phyloP scores from a whole-genome alignment of 2,113 vertebrate species.

The Danio rerio region DNA sequence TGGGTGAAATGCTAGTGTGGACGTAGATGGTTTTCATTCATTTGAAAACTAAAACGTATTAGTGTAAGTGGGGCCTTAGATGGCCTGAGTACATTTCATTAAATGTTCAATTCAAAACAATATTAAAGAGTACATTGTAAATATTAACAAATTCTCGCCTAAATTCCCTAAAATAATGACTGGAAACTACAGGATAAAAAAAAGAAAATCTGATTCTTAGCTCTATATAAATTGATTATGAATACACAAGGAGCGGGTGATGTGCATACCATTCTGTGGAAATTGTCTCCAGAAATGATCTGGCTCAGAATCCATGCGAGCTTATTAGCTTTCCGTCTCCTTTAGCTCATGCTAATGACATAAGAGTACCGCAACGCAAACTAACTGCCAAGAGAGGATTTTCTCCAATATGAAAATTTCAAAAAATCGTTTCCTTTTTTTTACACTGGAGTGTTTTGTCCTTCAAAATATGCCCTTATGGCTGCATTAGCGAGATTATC shows the following conservation, averaged over 20 bases:
- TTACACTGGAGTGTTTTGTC: not conserved
- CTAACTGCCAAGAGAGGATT: not conserved
- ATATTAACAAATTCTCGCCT: no score
- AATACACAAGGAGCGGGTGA: not conserved
- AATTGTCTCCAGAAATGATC: not conserved
- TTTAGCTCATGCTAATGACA: slow-evolving; percentile 1
- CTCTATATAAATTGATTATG: no score
- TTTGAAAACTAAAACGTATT: no score
- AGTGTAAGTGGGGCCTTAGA: no score
- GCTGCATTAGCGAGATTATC: slow-evolving; percentile 11
- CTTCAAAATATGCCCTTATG: not conserved
- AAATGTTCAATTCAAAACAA: no score
- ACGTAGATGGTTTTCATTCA: no score
- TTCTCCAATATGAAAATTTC: not conserved
- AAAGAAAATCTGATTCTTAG: no score
- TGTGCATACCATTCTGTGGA: not conserved
- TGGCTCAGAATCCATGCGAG: not conserved
- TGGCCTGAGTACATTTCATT: no score
- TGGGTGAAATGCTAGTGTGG: no score
- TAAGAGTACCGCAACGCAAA: not conserved
- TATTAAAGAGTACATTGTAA: no score
- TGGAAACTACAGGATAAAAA: no score
- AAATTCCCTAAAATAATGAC: no score
- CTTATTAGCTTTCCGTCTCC: not conserved
- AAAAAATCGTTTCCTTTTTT: not conserved